phyloP scores from a whole-genome alignment of 1,140 invertebrate species.

The Amyelois transitella region DNA sequence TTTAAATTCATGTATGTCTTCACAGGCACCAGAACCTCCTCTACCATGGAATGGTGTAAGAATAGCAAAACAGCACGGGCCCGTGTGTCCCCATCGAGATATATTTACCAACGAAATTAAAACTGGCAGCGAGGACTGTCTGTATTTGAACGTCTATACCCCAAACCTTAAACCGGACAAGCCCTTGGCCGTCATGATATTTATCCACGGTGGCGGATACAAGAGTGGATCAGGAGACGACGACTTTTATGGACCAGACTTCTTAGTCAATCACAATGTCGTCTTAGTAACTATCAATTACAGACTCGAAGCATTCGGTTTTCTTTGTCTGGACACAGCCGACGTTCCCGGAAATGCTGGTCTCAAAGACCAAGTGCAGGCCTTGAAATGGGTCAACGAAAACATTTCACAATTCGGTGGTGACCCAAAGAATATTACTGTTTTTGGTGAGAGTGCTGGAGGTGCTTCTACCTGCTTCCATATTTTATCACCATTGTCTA shows the following conservation, averaged over 20 bases:
- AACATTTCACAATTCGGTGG: slow-evolving; percentile 80
- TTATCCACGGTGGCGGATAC: slow-evolving; percentile 71
- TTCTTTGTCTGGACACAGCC: slow-evolving; percentile 67
- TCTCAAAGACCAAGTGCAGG: slow-evolving; percentile 54
- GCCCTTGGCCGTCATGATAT: slow-evolving; percentile 66
- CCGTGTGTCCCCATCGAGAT: slow-evolving; percentile 39
- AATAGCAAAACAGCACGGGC: slow-evolving; percentile 30
- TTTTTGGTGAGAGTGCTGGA: slow-evolving; percentile 85
- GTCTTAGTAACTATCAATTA: slow-evolving; percentile 83
- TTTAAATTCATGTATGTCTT: too few species aligned
- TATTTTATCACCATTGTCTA: slow-evolving; percentile 60
- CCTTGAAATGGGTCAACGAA: slow-evolving; percentile 42
- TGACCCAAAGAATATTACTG: slow-evolving; percentile 80
- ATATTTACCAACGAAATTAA: slow-evolving; percentile 20
- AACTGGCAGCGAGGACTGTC: slow-evolving; percentile 57
- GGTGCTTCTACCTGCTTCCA: slow-evolving; percentile 55
- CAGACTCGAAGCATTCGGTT: slow-evolving; percentile 77
- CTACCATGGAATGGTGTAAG: slow-evolving; percentile 35
- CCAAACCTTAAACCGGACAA: slow-evolving; percentile 32
- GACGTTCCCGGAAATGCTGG: slow-evolving; percentile 60
- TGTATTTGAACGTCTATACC: slow-evolving; percentile 65
- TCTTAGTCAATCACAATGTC: slow-evolving; percentile 77
- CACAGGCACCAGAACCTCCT: slow-evolving; percentile 62
- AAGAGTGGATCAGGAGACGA: slow-evolving; percentile 38
- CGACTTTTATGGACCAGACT: slow-evolving; percentile 76